Conservation (phyloP, 2,113 vertebrate genomes). For the Colossoma macropomum region DNA sequence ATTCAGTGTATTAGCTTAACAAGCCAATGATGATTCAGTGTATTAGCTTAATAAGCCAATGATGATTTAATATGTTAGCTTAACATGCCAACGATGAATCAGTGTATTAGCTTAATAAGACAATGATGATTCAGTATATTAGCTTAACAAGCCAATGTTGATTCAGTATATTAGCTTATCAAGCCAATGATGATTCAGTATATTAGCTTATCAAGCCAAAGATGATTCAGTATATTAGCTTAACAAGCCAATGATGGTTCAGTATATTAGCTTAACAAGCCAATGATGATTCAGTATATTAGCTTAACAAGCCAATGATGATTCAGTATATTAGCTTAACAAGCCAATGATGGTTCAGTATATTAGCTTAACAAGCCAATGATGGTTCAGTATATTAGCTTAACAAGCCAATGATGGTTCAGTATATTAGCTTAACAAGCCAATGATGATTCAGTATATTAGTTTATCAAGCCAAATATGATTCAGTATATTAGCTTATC, state of each 20-base stretch:
- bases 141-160: too few relatives aligned
- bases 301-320: neutral
- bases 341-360: too few relatives aligned
- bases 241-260: neutral
- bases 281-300: neutral
- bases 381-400: neutral
- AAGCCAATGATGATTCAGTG: neutral
- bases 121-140: neutral
- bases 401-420: neutral
- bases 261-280: neutral
- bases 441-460: neutral
- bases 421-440: neutral
- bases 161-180: too few relatives aligned
- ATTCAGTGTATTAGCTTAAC: neutral
- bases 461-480: neutral
- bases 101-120: neutral
- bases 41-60: neutral
- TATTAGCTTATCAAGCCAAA: too few relatives aligned
- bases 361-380: neutral
- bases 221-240: neutral
- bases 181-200: too few relatives aligned
- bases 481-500: too few relatives aligned
- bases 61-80: neutral
- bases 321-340: too few relatives aligned
- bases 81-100: neutral